Evolutionary conservation across 1,140 invertebrate genomes (phyloP).

Genomic region (Heliothis subflexa): DNA sequence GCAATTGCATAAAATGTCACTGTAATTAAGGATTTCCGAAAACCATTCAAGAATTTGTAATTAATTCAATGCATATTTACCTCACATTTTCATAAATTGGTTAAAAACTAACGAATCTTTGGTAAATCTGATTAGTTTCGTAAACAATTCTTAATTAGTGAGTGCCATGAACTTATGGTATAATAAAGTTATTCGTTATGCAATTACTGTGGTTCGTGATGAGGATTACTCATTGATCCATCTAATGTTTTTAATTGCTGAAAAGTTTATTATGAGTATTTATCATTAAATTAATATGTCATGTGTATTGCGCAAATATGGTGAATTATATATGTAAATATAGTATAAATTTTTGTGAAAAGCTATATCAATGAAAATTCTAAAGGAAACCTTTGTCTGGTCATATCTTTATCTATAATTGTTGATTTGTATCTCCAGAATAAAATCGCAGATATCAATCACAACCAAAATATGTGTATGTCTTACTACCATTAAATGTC

Average conservation of each 20-base stretch:
- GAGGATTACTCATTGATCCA: background rate
- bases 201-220: background rate
- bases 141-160: slow-evolving; percentile 18
- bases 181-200: background rate
- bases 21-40: slow-evolving; percentile 36
- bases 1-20: slow-evolving; percentile 15
- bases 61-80: slow-evolving; percentile 33
- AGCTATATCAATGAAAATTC: too few relatives aligned
- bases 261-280: too few relatives aligned
- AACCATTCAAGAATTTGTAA: slow-evolving; percentile 38
- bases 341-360: too few relatives aligned
- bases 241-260: background rate
- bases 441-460: too few relatives aligned
- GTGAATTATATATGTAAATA: too few relatives aligned
- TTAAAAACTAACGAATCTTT: slow-evolving; percentile 17
- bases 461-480: background rate
- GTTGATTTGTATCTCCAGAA: too few relatives aligned
- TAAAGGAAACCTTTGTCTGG: too few relatives aligned
- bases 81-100: slow-evolving; percentile 19
- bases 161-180: slow-evolving; percentile 1
- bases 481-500: background rate
- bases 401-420: too few relatives aligned
- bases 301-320: too few relatives aligned
- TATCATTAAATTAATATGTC: too few relatives aligned
- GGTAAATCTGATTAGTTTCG: slow-evolving; percentile 12